Conservation (phyloP, 2,888 invertebrate species). For the Ectemnius lituratus region DNA sequence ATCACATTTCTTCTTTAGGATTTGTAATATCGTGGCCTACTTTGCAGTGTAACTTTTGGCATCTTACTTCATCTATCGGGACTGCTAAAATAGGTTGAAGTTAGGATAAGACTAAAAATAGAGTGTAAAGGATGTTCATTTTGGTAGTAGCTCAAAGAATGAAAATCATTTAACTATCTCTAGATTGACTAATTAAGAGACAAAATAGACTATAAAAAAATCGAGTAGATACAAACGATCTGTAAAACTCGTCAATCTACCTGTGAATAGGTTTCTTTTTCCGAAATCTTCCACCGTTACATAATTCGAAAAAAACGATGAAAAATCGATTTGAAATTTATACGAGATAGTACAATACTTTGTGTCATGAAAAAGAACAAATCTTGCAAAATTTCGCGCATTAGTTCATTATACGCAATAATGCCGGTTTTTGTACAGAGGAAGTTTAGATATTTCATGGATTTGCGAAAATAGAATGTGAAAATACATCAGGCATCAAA, state of each 20-base stretch:
- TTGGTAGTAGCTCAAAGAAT: conserved; percentile 31
- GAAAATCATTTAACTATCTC: conserved; percentile 29
- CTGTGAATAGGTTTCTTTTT: too few species aligned
- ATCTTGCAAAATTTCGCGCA: not conserved
- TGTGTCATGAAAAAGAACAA: not conserved
- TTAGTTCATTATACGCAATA: conserved; percentile 32
- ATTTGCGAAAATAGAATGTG: conserved; percentile 72
- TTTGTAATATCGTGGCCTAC: conserved; percentile 8
- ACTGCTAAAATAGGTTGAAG: conserved; percentile 56
- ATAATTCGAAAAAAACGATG: not conserved
- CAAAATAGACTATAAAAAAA: too few species aligned
- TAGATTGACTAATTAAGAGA: too few species aligned
- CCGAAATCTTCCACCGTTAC: not conserved
- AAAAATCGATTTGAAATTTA: conserved; percentile 2
- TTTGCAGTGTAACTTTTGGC: conserved; percentile 18
- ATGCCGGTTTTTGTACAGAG: conserved; percentile 53
- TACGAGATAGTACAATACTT: not conserved
- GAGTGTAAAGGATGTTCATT: conserved; percentile 41
- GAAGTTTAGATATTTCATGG: conserved; percentile 63
- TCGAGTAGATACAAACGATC: too few species aligned
- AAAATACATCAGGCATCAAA: conserved; percentile 73
- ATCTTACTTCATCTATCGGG: conserved; percentile 38
- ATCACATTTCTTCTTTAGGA: not conserved
- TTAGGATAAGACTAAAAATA: conserved; percentile 52
- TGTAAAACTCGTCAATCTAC: too few species aligned